phyloP scores from a whole-genome alignment of 2,888 invertebrate species.

The Spatulosminthurus flaviceps region DNA sequence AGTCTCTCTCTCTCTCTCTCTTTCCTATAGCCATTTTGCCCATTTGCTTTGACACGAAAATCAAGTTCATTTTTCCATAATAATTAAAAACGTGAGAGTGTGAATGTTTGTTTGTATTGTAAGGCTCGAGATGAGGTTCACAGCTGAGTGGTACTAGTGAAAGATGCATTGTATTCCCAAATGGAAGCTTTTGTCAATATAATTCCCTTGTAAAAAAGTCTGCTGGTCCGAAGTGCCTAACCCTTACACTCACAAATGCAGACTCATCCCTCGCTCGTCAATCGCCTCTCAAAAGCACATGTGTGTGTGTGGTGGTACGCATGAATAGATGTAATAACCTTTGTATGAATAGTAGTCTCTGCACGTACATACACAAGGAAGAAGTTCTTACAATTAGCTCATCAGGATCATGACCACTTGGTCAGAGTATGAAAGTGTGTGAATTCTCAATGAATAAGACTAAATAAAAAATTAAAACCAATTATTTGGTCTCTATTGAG shows the following conservation, averaged over 20 bases:
- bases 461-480: conserved; percentile 14
- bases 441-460: background rate
- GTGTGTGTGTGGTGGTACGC: background rate
- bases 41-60: background rate
- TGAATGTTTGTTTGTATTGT: conserved; percentile 21
- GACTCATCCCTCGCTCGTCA: background rate
- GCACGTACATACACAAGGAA: too few species aligned
- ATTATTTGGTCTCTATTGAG: background rate
- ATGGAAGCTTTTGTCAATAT: background rate
- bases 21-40: background rate
- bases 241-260: background rate
- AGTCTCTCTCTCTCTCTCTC: background rate
- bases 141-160: background rate
- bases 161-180: background rate
- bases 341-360: too few species aligned
- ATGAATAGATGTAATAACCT: too few species aligned
- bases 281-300: background rate
- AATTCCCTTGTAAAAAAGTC: background rate
- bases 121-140: background rate
- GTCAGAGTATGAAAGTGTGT: background rate
- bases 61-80: conserved; percentile 7
- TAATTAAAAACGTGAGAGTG: conserved; percentile 25
- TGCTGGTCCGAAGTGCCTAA: background rate
- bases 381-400: too few species aligned
- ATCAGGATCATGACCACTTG: background rate